These are phyloP conservation scores for Ptychodera flava DNA, from an alignment of 35 echinoderm and acorn worm genomes.

Conservation along the genomic window DNA sequence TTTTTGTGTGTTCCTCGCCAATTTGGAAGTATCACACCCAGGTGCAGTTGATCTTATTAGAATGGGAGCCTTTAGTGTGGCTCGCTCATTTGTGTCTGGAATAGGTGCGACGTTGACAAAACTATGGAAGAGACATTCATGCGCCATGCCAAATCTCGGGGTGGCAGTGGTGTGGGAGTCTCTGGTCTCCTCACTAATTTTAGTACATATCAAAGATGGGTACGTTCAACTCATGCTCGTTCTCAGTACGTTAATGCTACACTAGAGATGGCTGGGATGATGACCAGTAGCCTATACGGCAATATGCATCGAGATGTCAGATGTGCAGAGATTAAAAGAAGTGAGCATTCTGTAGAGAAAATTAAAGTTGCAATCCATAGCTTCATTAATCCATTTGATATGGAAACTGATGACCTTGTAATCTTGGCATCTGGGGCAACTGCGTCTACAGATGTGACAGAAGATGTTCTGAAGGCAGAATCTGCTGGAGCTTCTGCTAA, in stretches of 20 bases:
- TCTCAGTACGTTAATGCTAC: constrained; percentile 26
- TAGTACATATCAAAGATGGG: constrained; percentile 48
- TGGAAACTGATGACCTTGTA: constrained; percentile 37
- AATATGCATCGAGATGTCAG: constrained; percentile 49
- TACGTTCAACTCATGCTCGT: constrained; percentile 32
- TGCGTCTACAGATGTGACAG: constrained; percentile 1
- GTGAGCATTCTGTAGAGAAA: constrained; percentile 38
- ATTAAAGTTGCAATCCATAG: constrained; percentile 29
- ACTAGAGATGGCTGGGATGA: constrained; percentile 35
- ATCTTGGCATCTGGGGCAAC: constrained; percentile 28
- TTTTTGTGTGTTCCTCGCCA: constrained; percentile 38
- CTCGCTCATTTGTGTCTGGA: constrained; percentile 57
- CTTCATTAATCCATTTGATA: constrained; percentile 56
- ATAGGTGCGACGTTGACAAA: constrained; percentile 62
- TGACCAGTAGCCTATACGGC: constrained; percentile 5
- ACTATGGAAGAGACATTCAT: constrained; percentile 84
- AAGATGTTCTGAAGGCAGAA: constrained; percentile 19
- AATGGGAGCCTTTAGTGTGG: constrained; percentile 45
- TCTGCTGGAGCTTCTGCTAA: constrained; percentile 49
- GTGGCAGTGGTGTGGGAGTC: constrained; percentile 41
- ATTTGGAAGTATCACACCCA: constrained; percentile 44
- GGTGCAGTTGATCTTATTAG: constrained; percentile 34
- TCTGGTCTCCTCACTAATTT: constrained; percentile 43
- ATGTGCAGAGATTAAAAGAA: constrained; percentile 37
- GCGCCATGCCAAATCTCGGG: constrained; percentile 40